A percentile compares a stretch with the other conserved stretches of the same genome.
Conservation (phyloP, 2,113 vertebrate species). For the Bubo bubo region DNA sequence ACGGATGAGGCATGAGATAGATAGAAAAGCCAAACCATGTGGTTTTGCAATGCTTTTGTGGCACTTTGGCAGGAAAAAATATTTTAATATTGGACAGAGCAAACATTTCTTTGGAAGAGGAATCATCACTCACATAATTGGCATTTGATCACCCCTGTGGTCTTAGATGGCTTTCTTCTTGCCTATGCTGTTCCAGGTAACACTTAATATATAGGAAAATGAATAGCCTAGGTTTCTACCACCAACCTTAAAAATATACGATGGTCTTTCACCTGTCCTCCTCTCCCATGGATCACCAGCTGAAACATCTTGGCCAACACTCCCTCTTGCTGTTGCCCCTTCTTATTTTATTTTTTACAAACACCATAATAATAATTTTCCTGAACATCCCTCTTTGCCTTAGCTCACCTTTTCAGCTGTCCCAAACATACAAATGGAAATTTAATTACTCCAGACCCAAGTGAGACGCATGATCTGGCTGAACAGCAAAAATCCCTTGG, state of each 20-base stretch:
- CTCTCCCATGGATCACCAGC: not conserved
- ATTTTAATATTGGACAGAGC: not conserved
- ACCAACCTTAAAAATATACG: not conserved
- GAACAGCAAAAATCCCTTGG: not conserved
- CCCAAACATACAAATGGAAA: not conserved
- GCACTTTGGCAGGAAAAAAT: not conserved
- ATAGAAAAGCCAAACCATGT: not conserved
- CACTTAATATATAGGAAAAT: not conserved
- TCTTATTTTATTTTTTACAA: not conserved
- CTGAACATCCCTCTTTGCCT: not conserved
- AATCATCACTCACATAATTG: not conserved
- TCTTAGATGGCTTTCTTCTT: not conserved
- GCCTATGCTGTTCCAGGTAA: not conserved
- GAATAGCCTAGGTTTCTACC: not conserved
- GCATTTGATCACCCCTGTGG: not conserved
- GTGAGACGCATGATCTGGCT: not conserved
- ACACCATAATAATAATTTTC: not conserved
- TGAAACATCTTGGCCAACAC: not conserved
- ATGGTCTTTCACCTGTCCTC: not conserved
- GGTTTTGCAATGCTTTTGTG: not conserved
- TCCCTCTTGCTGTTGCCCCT: not conserved
- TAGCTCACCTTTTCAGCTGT: constrained; percentile 17
- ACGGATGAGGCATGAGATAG: accelerated
- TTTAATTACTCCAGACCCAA: not conserved
- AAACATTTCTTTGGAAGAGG: not conserved